Evolutionary conservation across 2,113 vertebrate genomes (phyloP).

Genomic region (Salvelinus namaycush): DNA sequence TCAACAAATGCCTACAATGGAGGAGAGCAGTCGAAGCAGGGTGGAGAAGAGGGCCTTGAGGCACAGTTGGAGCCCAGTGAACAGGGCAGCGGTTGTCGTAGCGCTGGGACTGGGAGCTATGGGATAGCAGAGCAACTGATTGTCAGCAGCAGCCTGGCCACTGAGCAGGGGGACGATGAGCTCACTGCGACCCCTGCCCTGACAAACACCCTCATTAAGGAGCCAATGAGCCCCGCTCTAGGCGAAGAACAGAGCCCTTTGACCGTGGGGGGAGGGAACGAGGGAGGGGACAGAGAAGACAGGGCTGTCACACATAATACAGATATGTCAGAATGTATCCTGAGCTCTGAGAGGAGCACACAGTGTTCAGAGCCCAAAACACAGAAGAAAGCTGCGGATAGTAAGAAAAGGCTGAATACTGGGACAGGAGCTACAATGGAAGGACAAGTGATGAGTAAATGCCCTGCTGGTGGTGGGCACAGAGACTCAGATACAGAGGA

Average conservation of each 20-base stretch:
- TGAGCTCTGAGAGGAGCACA: slow-evolving; percentile 32
- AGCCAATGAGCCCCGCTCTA: slow-evolving; percentile 49
- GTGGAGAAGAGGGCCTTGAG: slow-evolving; percentile 49
- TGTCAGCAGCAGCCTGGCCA: slow-evolving; percentile 19
- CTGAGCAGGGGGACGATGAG: slow-evolving; percentile 24
- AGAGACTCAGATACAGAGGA: background rate
- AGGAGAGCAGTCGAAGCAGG: slow-evolving; percentile 66
- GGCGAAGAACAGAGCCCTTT: slow-evolving; percentile 43
- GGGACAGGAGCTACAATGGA: slow-evolving; percentile 44
- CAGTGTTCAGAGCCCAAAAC: slow-evolving; percentile 25
- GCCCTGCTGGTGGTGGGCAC: background rate
- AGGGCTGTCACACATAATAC: slow-evolving; percentile 38
- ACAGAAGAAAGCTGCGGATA: slow-evolving; percentile 15
- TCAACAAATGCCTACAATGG: slow-evolving; percentile 57
- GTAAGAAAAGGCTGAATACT: slow-evolving; percentile 20
- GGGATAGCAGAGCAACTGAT: slow-evolving; percentile 57
- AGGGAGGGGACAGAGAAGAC: slow-evolving; percentile 39
- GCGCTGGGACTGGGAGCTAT: slow-evolving; percentile 59
- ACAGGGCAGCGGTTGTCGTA: slow-evolving; percentile 65
- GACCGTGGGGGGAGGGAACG: slow-evolving; percentile 14
- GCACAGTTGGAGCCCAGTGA: slow-evolving; percentile 61
- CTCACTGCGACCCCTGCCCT: slow-evolving; percentile 37
- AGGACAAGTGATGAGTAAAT: slow-evolving; percentile 34
- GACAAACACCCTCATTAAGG: slow-evolving; percentile 53
- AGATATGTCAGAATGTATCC: slow-evolving; percentile 37